Base-by-base conservation (phyloP, 2,797 vertebrate genomes). In the Enteromius anoplus region DNA sequence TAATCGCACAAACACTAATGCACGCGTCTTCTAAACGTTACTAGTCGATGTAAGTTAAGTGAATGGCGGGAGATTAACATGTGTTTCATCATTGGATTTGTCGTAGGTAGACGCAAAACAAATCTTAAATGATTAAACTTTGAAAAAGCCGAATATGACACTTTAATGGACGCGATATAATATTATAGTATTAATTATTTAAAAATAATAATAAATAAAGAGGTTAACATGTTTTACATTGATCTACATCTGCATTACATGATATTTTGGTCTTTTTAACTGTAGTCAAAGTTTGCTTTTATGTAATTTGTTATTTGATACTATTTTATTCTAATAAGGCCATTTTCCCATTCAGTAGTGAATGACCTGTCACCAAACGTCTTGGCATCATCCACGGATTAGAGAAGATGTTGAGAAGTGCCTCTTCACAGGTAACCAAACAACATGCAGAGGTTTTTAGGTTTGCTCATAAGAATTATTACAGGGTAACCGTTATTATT, bases 361-460 rank as follows among this genome's bases (percentile, higher is more conserved):
- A 55, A 26, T 10, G 47, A 29, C 19, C 79, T 15, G 4, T 62
- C 15, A 32, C 6, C 26, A 78, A 21, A 49, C 42, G 21, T 21
- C 17, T 45, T 8, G 10, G 17, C 37, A 70, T 19, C 5, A 1
- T 11, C 40, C 58, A 17, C 26, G 60, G 51, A 51, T 70, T 14
- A 75, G 42, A 86, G 32, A 91, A 86, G 62, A 95, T 95, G 94
- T 88, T 94, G 29, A 91, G 92, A 89, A 92, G 72, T 14, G 89
- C 88, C 8, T 91, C 94, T 47, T 75, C 86, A 8, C 92, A 94
- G 93, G 94, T 95, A 85, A 86, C 85, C 2, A 26, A 2, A 47
- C 3, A 5, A 51, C 15, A 26, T 21, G 11, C 2, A 9, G 2
- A 34, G 55, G 37, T 40, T 2, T 11, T 65, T 12, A 32, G 62